A percentile compares a stretch with the other conserved stretches of the same genome.
These are phyloP conservation scores for Eulacestoma nigropectus DNA, from an alignment of 2,113 vertebrate genomes.

Conservation along the genomic window DNA sequence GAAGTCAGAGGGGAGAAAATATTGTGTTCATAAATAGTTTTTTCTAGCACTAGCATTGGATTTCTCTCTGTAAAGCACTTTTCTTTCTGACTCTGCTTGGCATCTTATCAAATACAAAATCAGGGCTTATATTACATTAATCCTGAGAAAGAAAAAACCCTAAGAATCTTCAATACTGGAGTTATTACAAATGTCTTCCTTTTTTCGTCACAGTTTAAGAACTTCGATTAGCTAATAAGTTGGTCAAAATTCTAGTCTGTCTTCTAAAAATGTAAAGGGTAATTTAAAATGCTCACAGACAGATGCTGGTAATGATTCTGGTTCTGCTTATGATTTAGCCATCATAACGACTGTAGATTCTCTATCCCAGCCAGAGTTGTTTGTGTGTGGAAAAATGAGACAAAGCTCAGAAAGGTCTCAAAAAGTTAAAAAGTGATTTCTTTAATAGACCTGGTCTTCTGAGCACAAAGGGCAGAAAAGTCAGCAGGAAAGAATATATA, in stretches of 20 bases:
- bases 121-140: background rate
- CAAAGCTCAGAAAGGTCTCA: conserved; percentile 60
- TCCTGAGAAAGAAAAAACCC: background rate
- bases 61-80: background rate
- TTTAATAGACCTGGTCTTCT: conserved; percentile 48
- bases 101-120: background rate
- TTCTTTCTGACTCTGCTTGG: background rate
- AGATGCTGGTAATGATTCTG: conserved; percentile 7
- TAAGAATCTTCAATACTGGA: background rate
- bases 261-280: background rate
- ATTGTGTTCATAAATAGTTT: background rate
- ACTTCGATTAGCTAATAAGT: background rate
- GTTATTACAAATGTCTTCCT: background rate
- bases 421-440: conserved; percentile 52
- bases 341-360: background rate
- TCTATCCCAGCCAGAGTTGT: conserved; percentile 15
- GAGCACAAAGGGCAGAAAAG: conserved; percentile 55
- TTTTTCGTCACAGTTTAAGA: background rate
- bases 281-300: background rate
- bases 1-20: background rate
- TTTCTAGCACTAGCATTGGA: background rate
- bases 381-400: background rate
- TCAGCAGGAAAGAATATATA: conserved; percentile 59
- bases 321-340: conserved; percentile 16
- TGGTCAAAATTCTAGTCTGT: background rate